phyloP scores from a whole-genome alignment of 2,113 vertebrate species.

The Ptyas mucosa region DNA sequence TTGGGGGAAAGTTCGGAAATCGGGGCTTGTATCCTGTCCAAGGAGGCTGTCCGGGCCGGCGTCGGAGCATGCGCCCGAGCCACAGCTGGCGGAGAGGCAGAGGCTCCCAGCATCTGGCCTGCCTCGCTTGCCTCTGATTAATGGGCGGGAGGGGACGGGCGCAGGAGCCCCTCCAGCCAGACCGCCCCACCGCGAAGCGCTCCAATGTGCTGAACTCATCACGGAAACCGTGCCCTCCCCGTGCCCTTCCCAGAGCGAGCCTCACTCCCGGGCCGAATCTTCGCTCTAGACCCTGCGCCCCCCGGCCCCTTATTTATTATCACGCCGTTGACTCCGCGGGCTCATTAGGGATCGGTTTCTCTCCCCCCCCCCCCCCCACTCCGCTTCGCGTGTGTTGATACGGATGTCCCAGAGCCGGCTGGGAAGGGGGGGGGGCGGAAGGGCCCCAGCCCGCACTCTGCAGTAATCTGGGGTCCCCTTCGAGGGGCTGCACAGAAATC shows the following conservation, averaged over 20 bases:
- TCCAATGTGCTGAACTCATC: slow-evolving; percentile 58
- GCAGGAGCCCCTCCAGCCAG: slow-evolving; percentile 55
- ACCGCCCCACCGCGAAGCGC: slow-evolving; percentile 58
- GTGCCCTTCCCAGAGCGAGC: not conserved
- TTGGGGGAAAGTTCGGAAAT: slow-evolving; percentile 62
- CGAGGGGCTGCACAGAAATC: not conserved
- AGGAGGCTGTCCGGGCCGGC: slow-evolving; percentile 59
- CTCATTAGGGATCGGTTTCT: not conserved
- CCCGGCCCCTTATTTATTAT: not conserved
- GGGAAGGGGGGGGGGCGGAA: not conserved
- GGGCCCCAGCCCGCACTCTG: not conserved
- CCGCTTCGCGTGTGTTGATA: not conserved
- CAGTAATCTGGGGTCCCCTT: not conserved
- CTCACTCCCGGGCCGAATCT: not conserved
- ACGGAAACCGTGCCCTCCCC: slow-evolving; percentile 47
- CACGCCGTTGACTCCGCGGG: not conserved
- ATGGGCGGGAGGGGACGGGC: slow-evolving; percentile 59
- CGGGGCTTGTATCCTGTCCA: slow-evolving; percentile 63
- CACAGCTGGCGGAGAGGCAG: slow-evolving; percentile 60
- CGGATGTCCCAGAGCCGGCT: not conserved
- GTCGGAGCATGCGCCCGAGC: slow-evolving; percentile 56
- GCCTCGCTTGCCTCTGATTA: slow-evolving; percentile 62
- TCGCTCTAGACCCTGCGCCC: not conserved
- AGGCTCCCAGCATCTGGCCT: slow-evolving; percentile 64
- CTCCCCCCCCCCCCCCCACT: not conserved